Evolutionary conservation across 2,113 vertebrate species (phyloP).

Genomic region (Stictonetta naevosa): DNA sequence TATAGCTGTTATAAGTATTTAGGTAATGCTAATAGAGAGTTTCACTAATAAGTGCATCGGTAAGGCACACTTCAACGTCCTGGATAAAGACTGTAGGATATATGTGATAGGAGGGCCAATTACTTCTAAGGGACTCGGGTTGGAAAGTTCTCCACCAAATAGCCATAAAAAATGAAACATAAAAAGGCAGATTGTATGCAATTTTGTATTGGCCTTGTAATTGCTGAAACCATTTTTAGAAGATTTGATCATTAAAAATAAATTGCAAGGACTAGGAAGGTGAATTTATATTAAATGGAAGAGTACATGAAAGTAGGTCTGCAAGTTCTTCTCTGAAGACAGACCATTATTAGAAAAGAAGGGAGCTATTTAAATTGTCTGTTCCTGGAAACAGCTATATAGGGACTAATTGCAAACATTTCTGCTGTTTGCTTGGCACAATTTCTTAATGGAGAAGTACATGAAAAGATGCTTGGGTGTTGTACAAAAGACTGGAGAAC

Average conservation of each 20-base stretch:
- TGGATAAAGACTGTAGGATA: not conserved
- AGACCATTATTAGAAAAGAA: not conserved
- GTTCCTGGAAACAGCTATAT: not conserved
- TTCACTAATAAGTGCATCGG: not conserved
- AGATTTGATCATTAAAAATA: slow-evolving; percentile 17
- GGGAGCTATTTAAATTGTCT: not conserved
- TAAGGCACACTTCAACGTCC: not conserved
- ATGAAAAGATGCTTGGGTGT: not conserved
- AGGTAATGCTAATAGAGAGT: not conserved
- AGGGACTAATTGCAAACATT: not conserved
- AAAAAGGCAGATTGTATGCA: not conserved
- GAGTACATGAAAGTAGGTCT: not conserved
- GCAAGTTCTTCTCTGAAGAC: not conserved
- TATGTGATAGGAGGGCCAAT: not conserved
- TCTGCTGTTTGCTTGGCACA: not conserved
- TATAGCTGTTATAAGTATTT: not conserved
- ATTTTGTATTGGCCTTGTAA: not conserved
- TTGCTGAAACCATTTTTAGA: not conserved
- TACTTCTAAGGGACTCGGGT: not conserved
- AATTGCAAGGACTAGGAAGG: not conserved
- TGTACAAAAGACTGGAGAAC: not conserved
- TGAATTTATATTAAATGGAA: not conserved
- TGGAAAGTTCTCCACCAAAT: not conserved
- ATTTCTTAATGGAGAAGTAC: not conserved
- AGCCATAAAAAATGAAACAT: not conserved